phyloP scores from a whole-genome alignment of 2,797 vertebrate species.

The Takifugu rubripes region DNA sequence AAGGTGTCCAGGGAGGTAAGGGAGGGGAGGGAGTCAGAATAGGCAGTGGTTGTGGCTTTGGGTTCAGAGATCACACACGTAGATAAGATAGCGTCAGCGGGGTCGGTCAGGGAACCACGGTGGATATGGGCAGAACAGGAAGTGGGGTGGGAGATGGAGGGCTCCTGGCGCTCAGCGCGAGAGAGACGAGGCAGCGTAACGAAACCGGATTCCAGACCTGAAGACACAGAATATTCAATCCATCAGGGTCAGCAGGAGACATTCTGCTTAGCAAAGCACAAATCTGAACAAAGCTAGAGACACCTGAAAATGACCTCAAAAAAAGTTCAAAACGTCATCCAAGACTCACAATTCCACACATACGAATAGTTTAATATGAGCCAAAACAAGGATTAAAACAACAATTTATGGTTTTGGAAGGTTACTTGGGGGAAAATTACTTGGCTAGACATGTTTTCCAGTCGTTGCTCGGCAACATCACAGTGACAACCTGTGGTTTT shows the following conservation, averaged over 20 bases:
- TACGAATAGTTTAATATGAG: background rate
- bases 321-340: background rate
- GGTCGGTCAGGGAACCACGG: constrained; percentile 67
- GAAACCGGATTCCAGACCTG: constrained; percentile 90
- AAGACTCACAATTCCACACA: background rate
- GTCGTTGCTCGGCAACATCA: background rate
- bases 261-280: background rate
- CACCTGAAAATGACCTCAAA: no score
- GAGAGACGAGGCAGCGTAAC: constrained; percentile 90
- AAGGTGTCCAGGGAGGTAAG: constrained; percentile 90
- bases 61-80: constrained; percentile 76
- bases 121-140: constrained; percentile 66
- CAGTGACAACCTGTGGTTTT: background rate
- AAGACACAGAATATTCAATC: constrained; percentile 1
- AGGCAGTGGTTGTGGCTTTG: constrained; percentile 57
- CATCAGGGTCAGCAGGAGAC: background rate
- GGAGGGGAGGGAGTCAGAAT: constrained; percentile 71
- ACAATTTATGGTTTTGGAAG: background rate
- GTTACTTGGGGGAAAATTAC: background rate
- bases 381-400: background rate
- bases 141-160: constrained; percentile 57
- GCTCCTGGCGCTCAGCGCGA: constrained; percentile 79
- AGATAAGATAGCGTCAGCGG: constrained; percentile 58
- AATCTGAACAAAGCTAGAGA: no score
- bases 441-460: background rate